phyloP scores from a whole-genome alignment of 1,140 invertebrate genomes.

The Dolichoris vasculosae region DNA sequence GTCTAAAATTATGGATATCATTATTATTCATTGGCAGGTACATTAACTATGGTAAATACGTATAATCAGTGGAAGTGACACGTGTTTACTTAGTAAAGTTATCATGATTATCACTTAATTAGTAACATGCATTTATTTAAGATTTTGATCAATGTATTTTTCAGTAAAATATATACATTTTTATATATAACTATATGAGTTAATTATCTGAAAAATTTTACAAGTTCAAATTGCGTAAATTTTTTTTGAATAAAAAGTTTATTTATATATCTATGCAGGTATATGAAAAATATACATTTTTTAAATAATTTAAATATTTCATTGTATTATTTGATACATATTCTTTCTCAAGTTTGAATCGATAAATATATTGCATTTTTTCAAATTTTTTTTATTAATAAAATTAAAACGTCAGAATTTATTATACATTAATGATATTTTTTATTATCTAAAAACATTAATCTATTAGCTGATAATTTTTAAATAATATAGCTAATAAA shows the following conservation, averaged over 20 bases:
- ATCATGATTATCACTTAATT: background rate
- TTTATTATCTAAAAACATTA: too few relatives aligned
- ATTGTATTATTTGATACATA: too few relatives aligned
- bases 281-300: too few relatives aligned
- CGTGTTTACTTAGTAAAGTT: slow-evolving; percentile 2
- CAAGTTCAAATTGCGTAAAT: too few relatives aligned
- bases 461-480: background rate
- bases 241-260: too few relatives aligned
- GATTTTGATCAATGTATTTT: background rate
- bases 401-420: too few relatives aligned
- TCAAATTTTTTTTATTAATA: too few relatives aligned
- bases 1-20: slow-evolving; percentile 15
- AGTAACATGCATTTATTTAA: background rate
- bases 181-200: background rate
- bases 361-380: too few relatives aligned
- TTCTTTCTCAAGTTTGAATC: too few relatives aligned
- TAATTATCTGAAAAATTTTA: background rate
- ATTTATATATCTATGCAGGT: too few relatives aligned
- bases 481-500: slow-evolving; percentile 10
- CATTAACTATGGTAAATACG: background rate
- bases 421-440: too few relatives aligned
- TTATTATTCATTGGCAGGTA: slow-evolving; percentile 31
- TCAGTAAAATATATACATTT: background rate
- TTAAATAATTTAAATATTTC: too few relatives aligned
- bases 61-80: slow-evolving; percentile 3